Conservation (phyloP, 2,888 invertebrate genomes). For the Margaritifera margaritifera region DNA sequence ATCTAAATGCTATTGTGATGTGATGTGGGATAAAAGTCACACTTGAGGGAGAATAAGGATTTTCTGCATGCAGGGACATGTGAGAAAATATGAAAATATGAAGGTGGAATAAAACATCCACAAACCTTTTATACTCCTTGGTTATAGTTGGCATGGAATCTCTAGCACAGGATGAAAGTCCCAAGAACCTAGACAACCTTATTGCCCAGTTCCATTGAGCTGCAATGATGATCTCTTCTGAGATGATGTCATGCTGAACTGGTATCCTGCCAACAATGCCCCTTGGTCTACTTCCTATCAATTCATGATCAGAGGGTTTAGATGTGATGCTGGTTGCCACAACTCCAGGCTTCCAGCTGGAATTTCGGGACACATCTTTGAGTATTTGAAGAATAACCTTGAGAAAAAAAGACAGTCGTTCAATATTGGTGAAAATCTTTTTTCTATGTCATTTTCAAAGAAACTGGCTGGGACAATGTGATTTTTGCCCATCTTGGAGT, state of each 20-base stretch:
- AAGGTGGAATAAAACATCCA: neutral
- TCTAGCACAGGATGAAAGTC: slow-evolving; percentile 24
- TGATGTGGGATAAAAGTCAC: no score
- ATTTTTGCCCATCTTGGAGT: no score
- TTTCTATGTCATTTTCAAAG: no score
- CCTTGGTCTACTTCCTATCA: slow-evolving; percentile 10
- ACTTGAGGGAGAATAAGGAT: no score
- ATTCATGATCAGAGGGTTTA: slow-evolving; percentile 24
- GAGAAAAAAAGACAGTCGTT: slow-evolving; percentile 1
- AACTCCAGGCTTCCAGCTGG: slow-evolving; percentile 62
- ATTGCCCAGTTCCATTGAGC: slow-evolving; percentile 9
- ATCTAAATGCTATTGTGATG: no score
- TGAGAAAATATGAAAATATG: neutral
- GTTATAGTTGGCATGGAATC: slow-evolving; percentile 40
- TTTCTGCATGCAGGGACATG: neutral
- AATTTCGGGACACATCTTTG: slow-evolving; percentile 53
- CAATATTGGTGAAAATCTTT: neutral
- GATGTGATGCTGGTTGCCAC: slow-evolving; percentile 41
- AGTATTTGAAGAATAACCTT: slow-evolving; percentile 53
- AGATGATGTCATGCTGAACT: slow-evolving; percentile 52
- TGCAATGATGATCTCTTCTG: slow-evolving; percentile 41
- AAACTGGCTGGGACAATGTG: no score
- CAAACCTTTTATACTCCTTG: slow-evolving; percentile 46
- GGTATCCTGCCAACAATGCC: slow-evolving; percentile 26
- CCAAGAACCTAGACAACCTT: no score